Evolutionary conservation across 2,113 vertebrate genomes (phyloP).

Genomic region (Otus sunia): DNA sequence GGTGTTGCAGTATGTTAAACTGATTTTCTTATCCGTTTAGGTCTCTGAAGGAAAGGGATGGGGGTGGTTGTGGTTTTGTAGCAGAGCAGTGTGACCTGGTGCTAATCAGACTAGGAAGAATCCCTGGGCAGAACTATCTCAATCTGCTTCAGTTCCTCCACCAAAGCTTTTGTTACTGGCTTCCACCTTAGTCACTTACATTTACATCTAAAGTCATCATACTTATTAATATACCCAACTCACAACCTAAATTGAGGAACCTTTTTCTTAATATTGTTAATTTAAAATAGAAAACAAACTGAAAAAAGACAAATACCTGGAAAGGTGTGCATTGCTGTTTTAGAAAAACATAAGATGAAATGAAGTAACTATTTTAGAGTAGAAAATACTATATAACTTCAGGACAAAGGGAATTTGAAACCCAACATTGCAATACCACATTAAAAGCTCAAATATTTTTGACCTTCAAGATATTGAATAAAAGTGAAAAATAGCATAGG

Average conservation of each 20-base stretch:
- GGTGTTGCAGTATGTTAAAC: rapidly evolving
- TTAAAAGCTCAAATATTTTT: not conserved
- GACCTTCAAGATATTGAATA: not conserved
- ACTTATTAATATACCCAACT: not conserved
- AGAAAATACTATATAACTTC: not conserved
- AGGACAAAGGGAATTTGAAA: not conserved
- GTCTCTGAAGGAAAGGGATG: rapidly evolving
- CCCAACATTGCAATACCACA: not conserved
- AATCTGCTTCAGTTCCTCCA: not conserved
- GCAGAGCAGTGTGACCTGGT: not conserved
- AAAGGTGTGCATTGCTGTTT: rapidly evolving
- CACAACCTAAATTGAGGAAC: not conserved
- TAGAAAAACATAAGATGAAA: not conserved
- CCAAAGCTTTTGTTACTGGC: not conserved
- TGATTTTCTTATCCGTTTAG: not conserved
- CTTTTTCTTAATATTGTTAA: not conserved
- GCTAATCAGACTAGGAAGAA: not conserved
- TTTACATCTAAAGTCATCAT: not conserved
- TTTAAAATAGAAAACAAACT: not conserved
- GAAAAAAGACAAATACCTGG: not conserved
- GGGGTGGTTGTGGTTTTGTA: not conserved
- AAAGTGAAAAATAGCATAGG: not conserved
- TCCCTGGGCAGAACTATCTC: not conserved
- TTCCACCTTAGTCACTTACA: not conserved
- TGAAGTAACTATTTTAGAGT: not conserved